Conservation (phyloP, 2,888 invertebrate genomes). For the Globia sparganii region DNA sequence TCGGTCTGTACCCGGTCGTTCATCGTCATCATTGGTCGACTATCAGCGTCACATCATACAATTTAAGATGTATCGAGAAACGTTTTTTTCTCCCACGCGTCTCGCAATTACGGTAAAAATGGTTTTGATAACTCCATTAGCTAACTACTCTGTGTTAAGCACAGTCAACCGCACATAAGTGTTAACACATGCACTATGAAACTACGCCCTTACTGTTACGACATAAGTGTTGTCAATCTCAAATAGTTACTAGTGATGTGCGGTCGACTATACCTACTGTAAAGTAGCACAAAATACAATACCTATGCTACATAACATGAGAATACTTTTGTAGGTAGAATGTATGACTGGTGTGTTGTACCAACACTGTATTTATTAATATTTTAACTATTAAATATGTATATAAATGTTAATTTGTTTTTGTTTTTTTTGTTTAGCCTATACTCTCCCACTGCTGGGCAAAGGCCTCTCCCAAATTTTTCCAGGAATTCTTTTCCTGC, state of each 20-base stretch:
- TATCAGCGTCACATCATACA: not conserved
- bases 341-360: conserved; percentile 58
- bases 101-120: not conserved
- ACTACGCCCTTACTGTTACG: not conserved
- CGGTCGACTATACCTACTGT: conserved; percentile 1
- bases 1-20: not conserved
- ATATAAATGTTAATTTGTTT: conserved; percentile 61
- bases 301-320: conserved; percentile 2
- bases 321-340: conserved; percentile 49
- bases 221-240: not conserved
- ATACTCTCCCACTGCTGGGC: not conserved
- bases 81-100: not conserved
- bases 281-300: conserved; percentile 11
- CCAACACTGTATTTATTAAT: conserved; percentile 60
- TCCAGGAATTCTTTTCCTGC: not conserved
- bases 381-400: conserved; percentile 65
- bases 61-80: not conserved
- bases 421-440: not conserved
- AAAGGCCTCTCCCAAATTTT: not conserved
- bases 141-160: conserved; percentile 20
- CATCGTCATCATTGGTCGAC: no score
- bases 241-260: not conserved
- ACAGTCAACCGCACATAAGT: no score
- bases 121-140: conserved; percentile 31
- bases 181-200: not conserved